Percentiles rank a stretch among this genome's conserved stretches.
phyloP scores from a whole-genome alignment of 2,797 vertebrate species.

The Peromyscus aztecus region DNA sequence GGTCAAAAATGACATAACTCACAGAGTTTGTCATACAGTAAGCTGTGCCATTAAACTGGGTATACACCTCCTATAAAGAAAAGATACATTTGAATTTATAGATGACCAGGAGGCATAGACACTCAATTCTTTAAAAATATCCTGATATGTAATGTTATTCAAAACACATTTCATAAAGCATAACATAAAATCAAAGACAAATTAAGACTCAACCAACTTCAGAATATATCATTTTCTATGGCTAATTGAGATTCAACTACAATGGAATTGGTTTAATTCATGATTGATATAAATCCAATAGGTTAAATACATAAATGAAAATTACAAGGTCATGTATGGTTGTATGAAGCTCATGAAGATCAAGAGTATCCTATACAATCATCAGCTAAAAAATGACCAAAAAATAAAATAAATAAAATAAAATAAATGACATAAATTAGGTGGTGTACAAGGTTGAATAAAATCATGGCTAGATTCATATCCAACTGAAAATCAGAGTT shows the following conservation, averaged over 20 bases:
- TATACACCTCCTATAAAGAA: neutral
- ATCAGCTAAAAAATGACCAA: neutral
- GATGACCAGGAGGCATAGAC: neutral
- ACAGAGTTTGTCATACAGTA: neutral
- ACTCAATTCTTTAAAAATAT: neutral
- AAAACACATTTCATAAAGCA: neutral
- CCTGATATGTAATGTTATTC: neutral
- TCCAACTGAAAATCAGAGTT: neutral
- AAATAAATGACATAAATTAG: neutral
- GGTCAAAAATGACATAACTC: neutral
- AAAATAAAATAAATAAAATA: too few relatives aligned
- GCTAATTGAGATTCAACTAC: neutral
- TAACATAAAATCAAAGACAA: neutral
- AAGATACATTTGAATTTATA: neutral
- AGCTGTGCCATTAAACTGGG: neutral
- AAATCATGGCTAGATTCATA: neutral
- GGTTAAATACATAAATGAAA: neutral
- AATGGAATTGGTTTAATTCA: neutral
- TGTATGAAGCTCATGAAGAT: neutral
- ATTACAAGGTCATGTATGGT: neutral
- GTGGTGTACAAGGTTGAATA: neutral
- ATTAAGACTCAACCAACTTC: neutral
- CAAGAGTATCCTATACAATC: neutral
- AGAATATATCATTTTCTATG: neutral
- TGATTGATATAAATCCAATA: neutral